A percentile compares a stretch with the other conserved stretches of the same genome.
phyloP scores from a whole-genome alignment of 2,888 invertebrate species.

The Meliscaeva auricollis region DNA sequence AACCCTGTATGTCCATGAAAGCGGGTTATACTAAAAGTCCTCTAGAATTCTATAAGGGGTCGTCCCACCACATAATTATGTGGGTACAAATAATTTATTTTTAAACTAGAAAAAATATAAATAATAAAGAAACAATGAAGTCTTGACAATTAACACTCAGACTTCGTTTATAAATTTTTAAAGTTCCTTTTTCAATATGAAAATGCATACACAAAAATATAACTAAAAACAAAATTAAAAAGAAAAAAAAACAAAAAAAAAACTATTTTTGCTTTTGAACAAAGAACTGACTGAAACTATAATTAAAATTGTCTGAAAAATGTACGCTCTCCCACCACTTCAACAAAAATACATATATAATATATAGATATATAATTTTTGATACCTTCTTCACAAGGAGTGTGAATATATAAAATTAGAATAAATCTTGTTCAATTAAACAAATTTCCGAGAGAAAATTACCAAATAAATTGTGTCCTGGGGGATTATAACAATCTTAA shows the following conservation, averaged over 20 bases:
- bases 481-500: neutral
- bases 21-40: no score
- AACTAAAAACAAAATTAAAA: constrained; percentile 9
- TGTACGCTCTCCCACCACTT: constrained; percentile 57
- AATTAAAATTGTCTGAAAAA: constrained; percentile 67
- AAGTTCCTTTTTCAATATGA: neutral
- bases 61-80: neutral
- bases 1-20: no score
- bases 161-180: neutral
- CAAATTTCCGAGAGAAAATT: constrained; percentile 33
- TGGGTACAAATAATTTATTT: neutral
- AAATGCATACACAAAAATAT: neutral
- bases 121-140: neutral
- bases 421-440: constrained; percentile 51
- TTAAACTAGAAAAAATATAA: neutral
- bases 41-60: no score
- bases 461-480: constrained; percentile 24
- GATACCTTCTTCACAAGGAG: constrained; percentile 42
- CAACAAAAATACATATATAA: constrained; percentile 35
- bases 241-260: constrained; percentile 10
- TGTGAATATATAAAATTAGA: constrained; percentile 40
- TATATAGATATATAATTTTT: constrained; percentile 14
- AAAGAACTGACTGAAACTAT: constrained; percentile 60
- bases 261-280: constrained; percentile 24
- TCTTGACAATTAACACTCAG: neutral